Base-by-base conservation (phyloP, 2,888 invertebrate species). In the Crematogaster levior region DNA sequence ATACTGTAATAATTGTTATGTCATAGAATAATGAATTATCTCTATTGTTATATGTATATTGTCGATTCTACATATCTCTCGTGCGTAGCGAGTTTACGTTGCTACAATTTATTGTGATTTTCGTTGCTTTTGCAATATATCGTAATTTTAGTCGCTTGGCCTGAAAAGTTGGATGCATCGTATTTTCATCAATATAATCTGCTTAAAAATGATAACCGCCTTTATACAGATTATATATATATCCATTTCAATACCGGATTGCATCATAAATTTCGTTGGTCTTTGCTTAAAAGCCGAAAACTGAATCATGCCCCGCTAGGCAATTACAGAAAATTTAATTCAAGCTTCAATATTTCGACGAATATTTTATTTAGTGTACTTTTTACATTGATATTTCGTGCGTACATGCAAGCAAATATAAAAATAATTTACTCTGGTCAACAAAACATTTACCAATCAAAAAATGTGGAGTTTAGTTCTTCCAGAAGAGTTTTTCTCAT, bases 191-290 rank as follows among this genome's bases (percentile, higher is more conserved):
- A 58, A 43, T 40, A 34, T 83, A 83, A 83, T 83, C 83, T 73
- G 73, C 81, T 83, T 83, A 74, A 83, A 83, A 74, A 81, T 81
- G 46, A 81, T 83, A 48, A 66, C 56, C 30, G 21, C 56, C 53
- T 73, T 60, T 81, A 21, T 60, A 43, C 24, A 58, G 34, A 56
- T 51, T 48, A 58, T 48, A 58, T 51, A 46, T 37, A 53, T 77
- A 70, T 70, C 70, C 70, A 24, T 79, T 70, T 43, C 70, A 79
- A 70, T 70, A 43, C 30, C 43, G 43, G n/a, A 75, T 63, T 63
- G 51, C 18, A 68, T 77, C 70, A 43, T 79, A 79, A 43, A 79
- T 79, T 79, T 79, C 43, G 70, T 79, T 79, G 75, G 75, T 70
- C 43, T 79, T 43, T 79, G 70, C 43, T 77, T 77, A 77, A 77